These are phyloP conservation scores for Microctenopoma lineatum DNA, from an alignment of 2,797 vertebrate species.

Conservation along the genomic window DNA sequence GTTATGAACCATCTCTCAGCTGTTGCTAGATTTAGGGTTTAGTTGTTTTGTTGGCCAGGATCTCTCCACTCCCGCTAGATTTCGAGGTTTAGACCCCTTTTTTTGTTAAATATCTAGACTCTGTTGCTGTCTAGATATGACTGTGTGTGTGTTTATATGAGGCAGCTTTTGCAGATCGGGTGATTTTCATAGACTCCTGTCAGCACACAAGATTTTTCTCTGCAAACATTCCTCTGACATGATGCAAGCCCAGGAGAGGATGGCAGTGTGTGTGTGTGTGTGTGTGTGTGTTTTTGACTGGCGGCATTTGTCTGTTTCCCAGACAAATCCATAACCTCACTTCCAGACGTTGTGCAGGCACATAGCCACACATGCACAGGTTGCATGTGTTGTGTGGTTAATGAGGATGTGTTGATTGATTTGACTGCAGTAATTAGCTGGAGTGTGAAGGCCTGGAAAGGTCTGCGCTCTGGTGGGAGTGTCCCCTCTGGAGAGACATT, in stretches of 20 bases:
- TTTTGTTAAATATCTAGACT: conserved; percentile 52
- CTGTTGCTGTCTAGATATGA: conserved; percentile 57
- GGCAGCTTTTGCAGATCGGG: conserved; percentile 35
- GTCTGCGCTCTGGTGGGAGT: conserved; percentile 70
- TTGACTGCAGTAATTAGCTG: conserved; percentile 84
- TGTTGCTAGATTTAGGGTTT: conserved; percentile 50
- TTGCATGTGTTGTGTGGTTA: conserved; percentile 54
- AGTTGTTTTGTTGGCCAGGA: conserved; percentile 41
- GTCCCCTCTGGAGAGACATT: conserved; percentile 65
- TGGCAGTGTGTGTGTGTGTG: conserved; percentile 14
- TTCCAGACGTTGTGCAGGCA: conserved; percentile 32
- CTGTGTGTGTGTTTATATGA: conserved; percentile 36
- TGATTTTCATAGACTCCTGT: conserved; percentile 64
- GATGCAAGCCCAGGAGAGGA: conserved; percentile 56
- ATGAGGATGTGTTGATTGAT: conserved; percentile 86
- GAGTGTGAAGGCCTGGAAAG: conserved; percentile 75
- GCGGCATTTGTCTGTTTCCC: conserved; percentile 28
- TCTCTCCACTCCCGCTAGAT: conserved; percentile 49
- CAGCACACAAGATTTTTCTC: conserved; percentile 62
- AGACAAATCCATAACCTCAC: conserved; percentile 53
- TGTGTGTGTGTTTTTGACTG: conserved; percentile 21
- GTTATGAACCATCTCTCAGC: conserved; percentile 40
- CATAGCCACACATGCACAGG: conserved; percentile 23
- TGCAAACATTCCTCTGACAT: conserved; percentile 75
- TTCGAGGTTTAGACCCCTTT: conserved; percentile 36